Evolutionary conservation across 2,888 invertebrate genomes (phyloP), one percentile per base, ranked within the genome.

Genomic region (Drosophila robusta): DNA sequence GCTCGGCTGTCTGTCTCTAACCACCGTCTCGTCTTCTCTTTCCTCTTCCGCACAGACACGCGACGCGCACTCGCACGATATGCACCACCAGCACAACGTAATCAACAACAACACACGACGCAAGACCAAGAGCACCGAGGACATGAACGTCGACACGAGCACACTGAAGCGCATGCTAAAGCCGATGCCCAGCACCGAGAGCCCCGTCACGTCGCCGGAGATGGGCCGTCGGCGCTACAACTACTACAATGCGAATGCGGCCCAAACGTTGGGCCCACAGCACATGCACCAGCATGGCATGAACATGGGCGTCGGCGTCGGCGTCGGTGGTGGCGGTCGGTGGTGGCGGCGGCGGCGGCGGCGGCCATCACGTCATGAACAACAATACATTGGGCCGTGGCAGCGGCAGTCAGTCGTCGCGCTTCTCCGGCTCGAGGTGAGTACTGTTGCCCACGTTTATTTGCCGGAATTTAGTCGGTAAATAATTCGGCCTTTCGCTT

Each of bases 131-230:
- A 97, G 97, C 93, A 97, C 97, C 55, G 97, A 97, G 92, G 97
- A 97, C 90, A 97, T 97, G 96, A 95, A 95, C 92, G 91, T 89
- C 81, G 91, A 91, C 77, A 91, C 96, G 96, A 89, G 91, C 87
- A 98, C 98, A 8, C 93, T 98, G 83, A 98, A 98, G 92, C 95
- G 97, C 75, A 98, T 98, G 97, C 94, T 98, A 83, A 98, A 98
- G 90, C 98, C 98, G 51, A 97, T 98, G 95, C 96, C 98, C 24
- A 97, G 96, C 80, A 95, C 95, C 63, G 97, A 97, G 91, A 97
- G 96, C 90, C 97, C 97, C 1, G 97, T 96, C 54, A 97, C 97
- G 50, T 97, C 97, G 61, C 97, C 97, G 14, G 97, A 97, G 93
- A 97, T 97, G 96, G 96, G 96, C 18, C 94, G 97, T 50, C 95